These are phyloP conservation scores for Drosophila takahashii DNA, from an alignment of 1,140 invertebrate genomes.

Conservation along the genomic window DNA sequence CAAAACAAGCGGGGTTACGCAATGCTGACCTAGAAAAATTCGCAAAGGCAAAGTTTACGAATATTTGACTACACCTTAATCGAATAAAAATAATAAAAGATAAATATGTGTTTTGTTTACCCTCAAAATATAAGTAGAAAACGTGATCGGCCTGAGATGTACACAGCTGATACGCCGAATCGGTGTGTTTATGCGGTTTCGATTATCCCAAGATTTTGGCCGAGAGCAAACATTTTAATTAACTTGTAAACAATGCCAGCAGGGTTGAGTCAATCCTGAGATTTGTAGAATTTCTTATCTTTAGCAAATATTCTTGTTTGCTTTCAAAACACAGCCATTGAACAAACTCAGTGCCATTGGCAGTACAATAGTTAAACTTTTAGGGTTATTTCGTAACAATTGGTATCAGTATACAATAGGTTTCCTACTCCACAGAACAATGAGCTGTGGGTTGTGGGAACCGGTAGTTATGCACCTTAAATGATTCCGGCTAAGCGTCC, in stretches of 20 bases:
- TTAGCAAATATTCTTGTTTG: slow-evolving; percentile 24
- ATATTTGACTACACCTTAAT: slow-evolving; percentile 4
- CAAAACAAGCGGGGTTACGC: slow-evolving; percentile 9
- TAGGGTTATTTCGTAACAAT: slow-evolving; percentile 8
- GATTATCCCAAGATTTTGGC: slow-evolving; percentile 4
- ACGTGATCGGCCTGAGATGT: slow-evolving; percentile 27
- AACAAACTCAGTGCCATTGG: slow-evolving; percentile 19
- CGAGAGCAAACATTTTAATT: slow-evolving; percentile 22
- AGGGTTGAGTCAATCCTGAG: slow-evolving; percentile 6
- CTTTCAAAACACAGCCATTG: slow-evolving; percentile 1
- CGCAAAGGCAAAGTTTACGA: slow-evolving; percentile 20
- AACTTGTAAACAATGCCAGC: slow-evolving; percentile 29
- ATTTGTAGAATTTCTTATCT: slow-evolving; percentile 30
- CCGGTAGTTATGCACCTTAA: neutral
- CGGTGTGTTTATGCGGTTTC: slow-evolving; percentile 16
- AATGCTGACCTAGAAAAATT: slow-evolving; percentile 45
- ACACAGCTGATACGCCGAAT: slow-evolving; percentile 20
- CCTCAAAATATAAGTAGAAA: slow-evolving; percentile 13
- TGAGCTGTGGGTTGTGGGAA: slow-evolving; percentile 28
- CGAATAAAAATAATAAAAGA: slow-evolving; percentile 19
- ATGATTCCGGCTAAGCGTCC: slow-evolving; percentile 5
- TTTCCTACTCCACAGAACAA: slow-evolving; percentile 29
- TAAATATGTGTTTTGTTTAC: slow-evolving; percentile 26
- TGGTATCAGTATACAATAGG: neutral
- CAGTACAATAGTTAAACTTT: slow-evolving; percentile 27